Conservation (phyloP, 2,888 invertebrate genomes). For the Xanthorhoe spadicearia region DNA sequence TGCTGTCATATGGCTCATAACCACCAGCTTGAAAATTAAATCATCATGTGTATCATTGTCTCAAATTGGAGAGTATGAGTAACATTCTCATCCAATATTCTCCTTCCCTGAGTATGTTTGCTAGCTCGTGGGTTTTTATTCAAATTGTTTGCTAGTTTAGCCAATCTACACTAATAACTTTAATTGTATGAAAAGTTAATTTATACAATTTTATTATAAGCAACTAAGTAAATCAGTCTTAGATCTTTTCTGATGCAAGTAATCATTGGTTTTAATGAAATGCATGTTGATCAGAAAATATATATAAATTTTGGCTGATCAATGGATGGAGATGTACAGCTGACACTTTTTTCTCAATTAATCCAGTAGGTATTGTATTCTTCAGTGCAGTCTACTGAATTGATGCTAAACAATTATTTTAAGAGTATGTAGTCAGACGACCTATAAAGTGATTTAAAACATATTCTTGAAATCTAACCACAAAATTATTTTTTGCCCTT, state of each 20-base stretch:
- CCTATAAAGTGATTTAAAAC: neutral
- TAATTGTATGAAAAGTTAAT: neutral
- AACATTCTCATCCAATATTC: conserved; percentile 14
- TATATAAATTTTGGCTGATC: neutral
- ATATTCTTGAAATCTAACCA: neutral
- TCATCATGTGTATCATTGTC: conserved; percentile 44
- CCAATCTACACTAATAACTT: neutral
- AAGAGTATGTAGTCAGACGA: neutral
- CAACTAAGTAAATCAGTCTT: neutral
- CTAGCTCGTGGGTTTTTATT: conserved; percentile 29
- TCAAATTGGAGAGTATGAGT: conserved; percentile 28
- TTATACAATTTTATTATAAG: neutral
- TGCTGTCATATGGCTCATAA: conserved; percentile 59
- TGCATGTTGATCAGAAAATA: neutral
- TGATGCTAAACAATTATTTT: neutral
- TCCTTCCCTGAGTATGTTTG: conserved; percentile 26
- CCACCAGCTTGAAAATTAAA: conserved; percentile 54
- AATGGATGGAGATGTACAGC: conserved; percentile 1
- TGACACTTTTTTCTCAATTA: conserved; percentile 19
- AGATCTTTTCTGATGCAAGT: neutral
- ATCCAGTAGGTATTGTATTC: too few species aligned
- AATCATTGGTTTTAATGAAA: neutral
- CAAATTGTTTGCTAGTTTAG: neutral
- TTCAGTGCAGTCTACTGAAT: neutral
- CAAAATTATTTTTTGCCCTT: conserved; percentile 1